Base-by-base conservation (phyloP, 1,140 invertebrate species). In the Delia radicum region DNA sequence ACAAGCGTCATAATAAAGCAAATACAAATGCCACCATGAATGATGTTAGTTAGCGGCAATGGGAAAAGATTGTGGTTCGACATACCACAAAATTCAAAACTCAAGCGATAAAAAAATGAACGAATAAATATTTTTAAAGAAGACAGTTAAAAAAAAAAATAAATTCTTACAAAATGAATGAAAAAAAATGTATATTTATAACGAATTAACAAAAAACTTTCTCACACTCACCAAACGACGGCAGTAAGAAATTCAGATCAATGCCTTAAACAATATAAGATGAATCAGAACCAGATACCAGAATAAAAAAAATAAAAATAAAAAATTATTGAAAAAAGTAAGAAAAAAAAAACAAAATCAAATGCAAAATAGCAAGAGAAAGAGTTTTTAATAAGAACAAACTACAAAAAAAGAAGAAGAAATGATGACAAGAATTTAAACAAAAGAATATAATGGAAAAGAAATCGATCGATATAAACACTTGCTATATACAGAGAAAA, bases 151-250 rank as follows among this genome's bases (percentile, higher is more conserved):
- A 55, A 55, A 55, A n/a, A n/a, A n/a, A n/a, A n/a, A n/a, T n/a
- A n/a, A 55, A 55, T 55, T 55, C 48, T 55, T 55, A 55, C 18
- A n/a, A 55, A 55, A 55, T 55, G 48, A 55, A 55, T 55, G n/a
- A 55, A 55, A 55, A 55, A 55, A 5, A 55, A 55, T 21, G 24
- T 21, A 55, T 55, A 55, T 55, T 55, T 55, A 21, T 21, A 55
- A 55, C 48, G 48, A 55, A 55, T 55, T 55, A 55, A 21, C 48
- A 24, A 21, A 55, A 18, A 55, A 55, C 48, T 55, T 55, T 55
- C 48, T 55, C 48, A 55, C 48, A 55, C 48, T 55, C 18, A n/a
- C n/a, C 33, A 37, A 13, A 13, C 18, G 4, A n/a, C 48, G 4
- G 48, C 48, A 55, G 48, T 55, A 55, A 1, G 48, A 55, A 55